A percentile compares a stretch with the other conserved stretches of the same genome.
phyloP scores from a whole-genome alignment of 2,888 invertebrate genomes.

The Aproaerema taeniolella region DNA sequence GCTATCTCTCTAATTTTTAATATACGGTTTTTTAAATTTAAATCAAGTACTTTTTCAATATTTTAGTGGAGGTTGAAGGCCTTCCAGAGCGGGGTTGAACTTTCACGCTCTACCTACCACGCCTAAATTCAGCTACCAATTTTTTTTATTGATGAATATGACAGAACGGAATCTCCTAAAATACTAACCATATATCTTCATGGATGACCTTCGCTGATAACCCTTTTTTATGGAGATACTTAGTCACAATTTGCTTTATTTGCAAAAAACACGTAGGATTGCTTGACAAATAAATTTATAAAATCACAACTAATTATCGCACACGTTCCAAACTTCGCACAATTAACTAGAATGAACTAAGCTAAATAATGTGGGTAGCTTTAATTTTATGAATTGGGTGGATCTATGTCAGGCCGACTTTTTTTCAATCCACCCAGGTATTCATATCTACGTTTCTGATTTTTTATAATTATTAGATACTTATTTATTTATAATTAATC shows the following conservation, averaged over 20 bases:
- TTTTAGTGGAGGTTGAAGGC: not conserved
- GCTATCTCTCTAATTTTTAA: not conserved
- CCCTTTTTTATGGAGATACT: slow-evolving; percentile 13
- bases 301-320: no score
- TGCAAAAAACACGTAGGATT: slow-evolving; percentile 22
- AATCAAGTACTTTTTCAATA: no score
- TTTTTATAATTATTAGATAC: no score
- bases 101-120: slow-evolving; percentile 15
- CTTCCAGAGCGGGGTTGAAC: slow-evolving; percentile 9
- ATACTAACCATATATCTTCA: slow-evolving; percentile 10
- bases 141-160: slow-evolving; percentile 13
- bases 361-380: slow-evolving; percentile 10
- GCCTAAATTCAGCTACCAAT: slow-evolving; percentile 17
- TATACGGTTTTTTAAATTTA: not conserved
- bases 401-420: slow-evolving; percentile 1
- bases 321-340: slow-evolving; percentile 5
- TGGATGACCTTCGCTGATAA: slow-evolving; percentile 12
- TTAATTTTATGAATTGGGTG: slow-evolving; percentile 8
- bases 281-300: not conserved
- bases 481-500: no score
- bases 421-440: not conserved
- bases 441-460: no score
- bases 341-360: slow-evolving; percentile 5
- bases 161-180: no score
- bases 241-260: slow-evolving; percentile 11